These are phyloP conservation scores for Archivesica marissinica DNA, from an alignment of 1,140 invertebrate genomes.

Conservation along the genomic window DNA sequence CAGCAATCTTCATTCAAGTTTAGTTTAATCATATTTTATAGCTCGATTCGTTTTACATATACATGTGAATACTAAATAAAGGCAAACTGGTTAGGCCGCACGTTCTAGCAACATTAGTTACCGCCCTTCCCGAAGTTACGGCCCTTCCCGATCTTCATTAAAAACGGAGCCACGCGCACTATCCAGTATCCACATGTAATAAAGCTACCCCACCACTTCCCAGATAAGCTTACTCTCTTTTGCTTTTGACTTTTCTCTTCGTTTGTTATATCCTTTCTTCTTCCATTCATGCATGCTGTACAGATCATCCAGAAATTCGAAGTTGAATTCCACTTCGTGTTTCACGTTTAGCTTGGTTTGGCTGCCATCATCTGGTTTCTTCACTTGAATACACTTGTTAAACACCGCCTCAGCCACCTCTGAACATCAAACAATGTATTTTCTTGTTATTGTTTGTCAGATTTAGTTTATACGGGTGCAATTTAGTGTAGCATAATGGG, in stretches of 20 bases:
- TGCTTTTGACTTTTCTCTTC: background rate
- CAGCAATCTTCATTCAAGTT: background rate
- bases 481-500: too few relatives aligned
- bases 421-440: too few relatives aligned
- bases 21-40: too few relatives aligned
- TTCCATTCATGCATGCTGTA: conserved; percentile 68
- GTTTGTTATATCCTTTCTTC: conserved; percentile 38
- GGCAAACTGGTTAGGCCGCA: too few relatives aligned
- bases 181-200: background rate
- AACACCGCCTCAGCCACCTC: conserved; percentile 84
- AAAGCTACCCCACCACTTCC: too few relatives aligned
- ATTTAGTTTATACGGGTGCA: too few relatives aligned
- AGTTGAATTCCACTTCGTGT: conserved; percentile 47
- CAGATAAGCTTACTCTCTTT: conserved; percentile 19
- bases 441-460: too few relatives aligned
- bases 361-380: conserved; percentile 20
- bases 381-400: conserved; percentile 76
- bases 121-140: too few relatives aligned
- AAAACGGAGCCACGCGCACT: background rate
- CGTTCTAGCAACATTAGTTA: too few relatives aligned
- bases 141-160: background rate
- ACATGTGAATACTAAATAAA: too few relatives aligned
- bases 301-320: conserved; percentile 61
- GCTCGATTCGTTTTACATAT: too few relatives aligned
- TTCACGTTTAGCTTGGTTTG: conserved; percentile 57